Base-by-base conservation (phyloP, 2,113 vertebrate species). In the Thomomys bottae region DNA sequence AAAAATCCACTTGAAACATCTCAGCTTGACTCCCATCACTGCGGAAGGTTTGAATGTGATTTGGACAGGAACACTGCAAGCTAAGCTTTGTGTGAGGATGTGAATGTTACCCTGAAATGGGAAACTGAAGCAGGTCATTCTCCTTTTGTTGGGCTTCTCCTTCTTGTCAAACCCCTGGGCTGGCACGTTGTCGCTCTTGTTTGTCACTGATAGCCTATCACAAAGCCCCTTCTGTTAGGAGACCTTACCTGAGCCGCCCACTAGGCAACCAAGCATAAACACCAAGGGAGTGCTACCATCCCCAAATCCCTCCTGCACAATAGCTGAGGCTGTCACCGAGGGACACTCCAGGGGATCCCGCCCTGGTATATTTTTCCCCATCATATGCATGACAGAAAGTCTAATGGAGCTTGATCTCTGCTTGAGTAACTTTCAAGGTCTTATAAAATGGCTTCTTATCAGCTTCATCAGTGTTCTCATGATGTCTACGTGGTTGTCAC, bases 161-260 rank as follows among this genome's bases (percentile, higher is more conserved):
- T 96, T 85, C 98, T 98, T 98, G 98, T 98, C 98, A 98, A 96
- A 97, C 97, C 95, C 90, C 95, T 36, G 79, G 97, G 97, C 96
- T 95, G 95, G 95, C 92, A 84, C 88, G 96, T 97, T 98, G 34
- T 97, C 77, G 87, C 95, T 94, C 96, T 97, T 95, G 95, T 64
- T 95, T 98, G 98, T 98, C 98, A 98, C 97, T 97, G 97, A 98
- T 77, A 97, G 97, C 97, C 97, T 97, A 96, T 98, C 98, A 99
- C 99, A 99, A 99, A 99, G 99, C 98, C 97, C 94, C 97, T 98
- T 99, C 98, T 99, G 98, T 99, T 97, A 97, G 88, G 95, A 83
- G 63, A 85, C 93, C 17, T 20, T 38, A 94, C 96, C 97, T 96
- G 4, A 61, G 95, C 97, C 96, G 95, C 94, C 96, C 96, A 96